Base-by-base conservation (phyloP, 2,888 invertebrate species). In the Dione vanillae region DNA sequence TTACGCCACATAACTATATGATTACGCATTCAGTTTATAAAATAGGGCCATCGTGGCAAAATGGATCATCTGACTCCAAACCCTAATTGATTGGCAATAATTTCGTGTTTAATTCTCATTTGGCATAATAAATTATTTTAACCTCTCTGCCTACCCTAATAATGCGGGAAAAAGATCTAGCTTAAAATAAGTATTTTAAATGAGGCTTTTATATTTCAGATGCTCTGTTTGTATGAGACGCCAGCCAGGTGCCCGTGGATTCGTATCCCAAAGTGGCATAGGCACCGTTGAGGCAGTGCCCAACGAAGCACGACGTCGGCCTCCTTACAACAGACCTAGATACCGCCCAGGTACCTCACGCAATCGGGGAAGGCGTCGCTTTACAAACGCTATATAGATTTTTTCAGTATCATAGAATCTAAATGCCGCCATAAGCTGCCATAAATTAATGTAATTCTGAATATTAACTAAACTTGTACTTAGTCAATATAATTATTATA, bases 161-260 rank as follows among this genome's bases (percentile, higher is more conserved):
- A 27, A 27, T 27, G 27, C 27, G 27, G 5, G 27, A 27, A 27
- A 27, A 3, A 27, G 27, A 5, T 27, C 2, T 3, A 27, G 27
- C 5, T 27, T 27, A 27, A 27, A 27, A 27, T 27, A 27, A 27
- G 5, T 27, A 27, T 3, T 27, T 27, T 27, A 27, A 14, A n/a
- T 19, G 12, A n/a, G 8, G n/a, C 10, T 49, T 59, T 40, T 41
- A 20, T 9, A 20, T 64, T 35, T 65, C 70, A 93, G 93, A 78
- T 93, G 93, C 77, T 75, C 90, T 62, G 93, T 93, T 49, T 93
- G 92, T 72, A 91, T 89, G 85, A 82, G 91, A 72, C 81, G 85
- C 37, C 83, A 83, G 76, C 87, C 87, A 7, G 82, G 82, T 3
- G 77, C 79, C 11, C 66, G 47, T 14, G 14, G 81, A 82, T 7